These are phyloP conservation scores for Cephonodes hylas DNA, from an alignment of 2,888 invertebrate genomes.

Conservation along the genomic window DNA sequence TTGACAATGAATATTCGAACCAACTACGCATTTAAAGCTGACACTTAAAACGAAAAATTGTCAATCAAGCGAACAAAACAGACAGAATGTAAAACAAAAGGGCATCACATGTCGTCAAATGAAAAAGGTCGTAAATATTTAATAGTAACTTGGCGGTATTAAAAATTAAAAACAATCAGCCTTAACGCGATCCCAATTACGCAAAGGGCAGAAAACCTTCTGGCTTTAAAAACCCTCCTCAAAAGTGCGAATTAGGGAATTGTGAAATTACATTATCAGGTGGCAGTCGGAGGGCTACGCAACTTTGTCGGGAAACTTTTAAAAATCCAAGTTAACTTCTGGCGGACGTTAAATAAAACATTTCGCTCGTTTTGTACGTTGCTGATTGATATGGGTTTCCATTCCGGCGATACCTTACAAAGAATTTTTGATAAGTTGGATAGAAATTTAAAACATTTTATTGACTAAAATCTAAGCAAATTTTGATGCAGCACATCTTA, in stretches of 20 bases:
- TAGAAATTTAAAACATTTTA: too few species aligned
- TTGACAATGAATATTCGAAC: too few species aligned
- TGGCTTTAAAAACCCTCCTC: slow-evolving; percentile 73
- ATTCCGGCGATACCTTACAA: slow-evolving; percentile 2
- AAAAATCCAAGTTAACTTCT: slow-evolving; percentile 78
- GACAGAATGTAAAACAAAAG: background rate
- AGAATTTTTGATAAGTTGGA: background rate
- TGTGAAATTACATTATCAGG: slow-evolving; percentile 77
- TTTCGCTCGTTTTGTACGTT: slow-evolving; percentile 59
- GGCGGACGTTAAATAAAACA: slow-evolving; percentile 68
- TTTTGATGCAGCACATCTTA: too few species aligned
- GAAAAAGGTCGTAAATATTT: background rate
- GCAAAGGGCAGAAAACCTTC: slow-evolving; percentile 55
- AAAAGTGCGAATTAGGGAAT: slow-evolving; percentile 77
- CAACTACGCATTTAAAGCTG: background rate
- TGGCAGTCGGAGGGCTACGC: slow-evolving; percentile 51
- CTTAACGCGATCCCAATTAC: slow-evolving; percentile 64
- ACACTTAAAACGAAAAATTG: background rate
- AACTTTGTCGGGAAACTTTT: slow-evolving; percentile 72
- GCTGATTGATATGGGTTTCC: slow-evolving; percentile 68
- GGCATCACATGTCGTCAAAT: background rate
- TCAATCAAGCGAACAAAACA: background rate
- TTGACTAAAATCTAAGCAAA: too few species aligned
- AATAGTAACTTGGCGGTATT: slow-evolving; percentile 28
- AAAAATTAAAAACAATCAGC: slow-evolving; percentile 59